phyloP scores from a whole-genome alignment of 2,888 invertebrate genomes.

The Bembecia ichneumoniformis region DNA sequence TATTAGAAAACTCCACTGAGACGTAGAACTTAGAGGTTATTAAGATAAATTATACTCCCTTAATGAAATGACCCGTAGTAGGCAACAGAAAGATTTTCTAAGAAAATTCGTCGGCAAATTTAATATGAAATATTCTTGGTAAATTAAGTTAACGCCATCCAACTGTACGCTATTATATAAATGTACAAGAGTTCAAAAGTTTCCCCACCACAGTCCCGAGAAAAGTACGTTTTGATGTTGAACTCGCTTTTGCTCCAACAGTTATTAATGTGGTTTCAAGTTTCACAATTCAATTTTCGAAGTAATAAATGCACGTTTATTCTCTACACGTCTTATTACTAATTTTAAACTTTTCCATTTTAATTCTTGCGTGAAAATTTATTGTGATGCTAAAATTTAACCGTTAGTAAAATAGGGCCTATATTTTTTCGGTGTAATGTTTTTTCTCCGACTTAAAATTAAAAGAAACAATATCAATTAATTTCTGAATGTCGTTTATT shows the following conservation, averaged over 20 bases:
- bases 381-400: too few species aligned
- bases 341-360: background rate
- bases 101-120: background rate
- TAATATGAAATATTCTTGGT: background rate
- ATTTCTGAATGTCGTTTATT: too few species aligned
- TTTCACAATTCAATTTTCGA: slow-evolving; percentile 2
- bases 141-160: background rate
- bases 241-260: slow-evolving; percentile 1
- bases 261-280: slow-evolving; percentile 3
- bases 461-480: too few species aligned
- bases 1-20: background rate
- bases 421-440: too few species aligned
- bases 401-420: too few species aligned
- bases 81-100: background rate
- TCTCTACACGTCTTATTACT: background rate
- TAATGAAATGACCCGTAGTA: background rate
- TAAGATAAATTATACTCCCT: too few species aligned
- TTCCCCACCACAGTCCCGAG: background rate
- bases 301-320: slow-evolving; percentile 1
- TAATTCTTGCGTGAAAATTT: background rate
- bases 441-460: too few species aligned
- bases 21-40: too few species aligned
- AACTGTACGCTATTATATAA: background rate
- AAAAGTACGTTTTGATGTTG: slow-evolving; percentile 4
- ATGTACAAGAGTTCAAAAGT: background rate